Base-by-base conservation (phyloP, 1,140 invertebrate genomes). In the Archivesica marissinica region DNA sequence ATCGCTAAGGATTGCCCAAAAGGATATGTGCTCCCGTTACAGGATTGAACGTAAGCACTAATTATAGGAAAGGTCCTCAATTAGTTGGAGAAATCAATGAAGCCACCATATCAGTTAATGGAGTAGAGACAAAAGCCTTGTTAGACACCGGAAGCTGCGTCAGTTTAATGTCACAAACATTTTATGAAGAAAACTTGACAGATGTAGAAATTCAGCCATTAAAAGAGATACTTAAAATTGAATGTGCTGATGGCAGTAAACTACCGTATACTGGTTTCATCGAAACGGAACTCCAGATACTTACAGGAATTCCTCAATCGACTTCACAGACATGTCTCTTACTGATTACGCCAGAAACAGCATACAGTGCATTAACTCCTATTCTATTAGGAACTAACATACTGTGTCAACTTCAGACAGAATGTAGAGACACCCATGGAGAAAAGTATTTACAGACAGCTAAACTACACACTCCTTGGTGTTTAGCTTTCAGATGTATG, bases 401-500 rank as follows among this genome's bases (percentile, higher is more conserved):
- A n/a, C n/a, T n/a, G n/a, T n/a, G n/a, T n/a, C n/a, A n/a, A n/a
- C n/a, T n/a, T n/a, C n/a, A n/a, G n/a, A n/a, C n/a, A n/a, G n/a
- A n/a, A n/a, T n/a, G n/a, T n/a, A n/a, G n/a, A n/a, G n/a, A n/a
- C n/a, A n/a, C n/a, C n/a, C n/a, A 47, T 85, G 82, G 82, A 13
- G 11, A 38, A 28, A 11, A 64, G 23, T 85, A 33, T 52, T 38
- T 84, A 7, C 82, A 85, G 33, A 56, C 35, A 52, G 56, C 82
- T 28, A 28, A 56, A n/a, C 41, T 85, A 61, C 39, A 70, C 13
- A 79, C 56, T 4, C 47, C 75, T 33, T 70, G 56, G 61, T 61
- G 50, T 70, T 56, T 81, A 35, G 13, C 85, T 9, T 86, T 87
- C 30, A 70, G 86, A 39, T 79, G 87, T 64, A 56, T 87, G 3